phyloP scores from a whole-genome alignment of 1,140 invertebrate species.

The Ceratoteleas bidentatus region DNA sequence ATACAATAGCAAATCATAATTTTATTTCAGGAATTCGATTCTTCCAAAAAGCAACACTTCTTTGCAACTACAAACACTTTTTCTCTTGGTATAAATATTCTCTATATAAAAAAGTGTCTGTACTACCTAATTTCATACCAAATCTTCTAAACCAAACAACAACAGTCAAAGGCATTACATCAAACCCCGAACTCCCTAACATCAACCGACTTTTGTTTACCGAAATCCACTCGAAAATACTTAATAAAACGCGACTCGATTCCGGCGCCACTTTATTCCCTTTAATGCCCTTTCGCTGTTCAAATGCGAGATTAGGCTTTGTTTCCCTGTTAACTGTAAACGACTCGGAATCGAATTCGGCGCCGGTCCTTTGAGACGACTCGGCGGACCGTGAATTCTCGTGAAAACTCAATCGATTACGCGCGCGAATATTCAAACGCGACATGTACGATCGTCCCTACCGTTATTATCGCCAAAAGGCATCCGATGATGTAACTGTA shows the following conservation, averaged over 20 bases:
- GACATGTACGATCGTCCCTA: neutral
- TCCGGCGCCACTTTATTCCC: slow-evolving; percentile 22
- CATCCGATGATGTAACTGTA: slow-evolving; percentile 1
- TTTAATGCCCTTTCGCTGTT: slow-evolving; percentile 15
- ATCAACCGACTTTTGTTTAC: neutral
- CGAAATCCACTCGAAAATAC: slow-evolving; percentile 8
- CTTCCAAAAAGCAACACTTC: no score
- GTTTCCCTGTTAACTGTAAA: slow-evolving; percentile 38
- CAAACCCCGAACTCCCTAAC: no score
- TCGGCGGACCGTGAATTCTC: neutral
- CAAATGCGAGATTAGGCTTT: slow-evolving; percentile 26
- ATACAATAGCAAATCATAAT: no score
- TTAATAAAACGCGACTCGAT: slow-evolving; percentile 13
- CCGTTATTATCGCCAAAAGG: slow-evolving; percentile 18
- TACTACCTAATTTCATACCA: no score
- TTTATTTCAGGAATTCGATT: no score
- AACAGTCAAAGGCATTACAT: no score
- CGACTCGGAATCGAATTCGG: neutral
- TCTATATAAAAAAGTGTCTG: no score
- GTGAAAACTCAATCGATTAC: slow-evolving; percentile 13
- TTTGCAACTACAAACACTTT: no score
- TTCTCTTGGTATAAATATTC: no score
- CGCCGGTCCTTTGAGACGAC: neutral
- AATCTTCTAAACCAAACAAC: no score
- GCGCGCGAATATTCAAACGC: slow-evolving; percentile 6